These are phyloP conservation scores for Pseudomyrmex sp. DNA, from an alignment of 1,140 invertebrate genomes.

Conservation along the genomic window DNA sequence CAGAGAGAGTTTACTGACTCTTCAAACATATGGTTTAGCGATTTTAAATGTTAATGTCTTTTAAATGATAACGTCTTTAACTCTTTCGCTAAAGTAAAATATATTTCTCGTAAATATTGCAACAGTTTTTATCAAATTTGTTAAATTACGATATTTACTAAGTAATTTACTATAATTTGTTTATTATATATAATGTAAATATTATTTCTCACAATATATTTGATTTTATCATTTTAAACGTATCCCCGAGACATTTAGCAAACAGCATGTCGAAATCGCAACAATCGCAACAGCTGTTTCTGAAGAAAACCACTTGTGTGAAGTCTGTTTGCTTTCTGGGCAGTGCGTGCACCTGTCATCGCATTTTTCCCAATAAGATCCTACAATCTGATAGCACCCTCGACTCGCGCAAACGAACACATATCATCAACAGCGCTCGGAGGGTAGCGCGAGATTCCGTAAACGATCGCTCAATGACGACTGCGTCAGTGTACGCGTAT, in stretches of 20 bases:
- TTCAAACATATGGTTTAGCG: not conserved
- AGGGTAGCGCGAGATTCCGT: slow-evolving; percentile 35
- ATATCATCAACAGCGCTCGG: slow-evolving; percentile 2
- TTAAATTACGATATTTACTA: not conserved
- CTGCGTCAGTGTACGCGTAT: slow-evolving; percentile 35
- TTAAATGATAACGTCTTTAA: too few relatives aligned
- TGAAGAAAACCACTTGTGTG: slow-evolving; percentile 52
- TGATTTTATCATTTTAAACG: not conserved
- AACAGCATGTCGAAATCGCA: not conserved
- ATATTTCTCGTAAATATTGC: too few relatives aligned
- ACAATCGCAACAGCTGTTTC: slow-evolving; percentile 6
- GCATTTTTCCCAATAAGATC: slow-evolving; percentile 48
- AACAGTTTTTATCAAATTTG: not conserved
- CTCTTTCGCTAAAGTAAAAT: not conserved
- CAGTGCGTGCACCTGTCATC: not conserved
- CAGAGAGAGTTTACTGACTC: not conserved
- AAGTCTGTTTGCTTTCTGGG: slow-evolving; percentile 14
- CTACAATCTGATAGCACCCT: slow-evolving; percentile 10
- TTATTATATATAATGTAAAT: not conserved
- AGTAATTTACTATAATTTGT: not conserved
- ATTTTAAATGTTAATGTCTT: slow-evolving; percentile 8
- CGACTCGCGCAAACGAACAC: slow-evolving; percentile 12
- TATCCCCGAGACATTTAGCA: not conserved
- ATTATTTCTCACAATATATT: not conserved
- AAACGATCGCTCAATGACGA: slow-evolving; percentile 78